Conservation (phyloP, 1,140 invertebrate species). For the Papilio aristodemus region DNA sequence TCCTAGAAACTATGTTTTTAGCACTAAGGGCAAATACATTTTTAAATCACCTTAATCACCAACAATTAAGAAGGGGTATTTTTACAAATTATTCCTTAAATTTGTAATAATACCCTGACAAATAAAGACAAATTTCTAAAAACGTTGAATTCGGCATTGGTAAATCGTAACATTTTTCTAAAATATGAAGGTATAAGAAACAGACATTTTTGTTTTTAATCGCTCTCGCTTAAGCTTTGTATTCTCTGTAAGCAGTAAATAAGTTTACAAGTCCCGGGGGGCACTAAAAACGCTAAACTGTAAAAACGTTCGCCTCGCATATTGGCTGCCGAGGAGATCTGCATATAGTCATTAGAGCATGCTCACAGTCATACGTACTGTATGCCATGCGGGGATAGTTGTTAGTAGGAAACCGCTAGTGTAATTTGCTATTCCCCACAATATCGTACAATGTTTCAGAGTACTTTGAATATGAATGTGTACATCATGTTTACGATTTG, state of each 20-base stretch:
- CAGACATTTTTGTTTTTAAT: too few relatives aligned
- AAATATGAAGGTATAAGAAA: too few relatives aligned
- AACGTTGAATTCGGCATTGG: too few relatives aligned
- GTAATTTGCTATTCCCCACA: not conserved
- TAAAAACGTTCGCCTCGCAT: constrained; percentile 47
- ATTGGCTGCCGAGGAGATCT: constrained; percentile 40
- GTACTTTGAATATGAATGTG: not conserved
- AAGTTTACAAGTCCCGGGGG: constrained; percentile 44
- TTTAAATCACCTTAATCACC: too few relatives aligned
- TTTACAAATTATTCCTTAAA: too few relatives aligned
- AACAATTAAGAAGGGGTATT: too few relatives aligned
- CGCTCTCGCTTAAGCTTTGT: constrained; percentile 29
- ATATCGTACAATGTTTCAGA: not conserved
- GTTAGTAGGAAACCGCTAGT: not conserved
- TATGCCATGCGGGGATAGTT: not conserved
- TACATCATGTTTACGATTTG: too few relatives aligned
- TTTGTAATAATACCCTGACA: too few relatives aligned
- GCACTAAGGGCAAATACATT: too few relatives aligned
- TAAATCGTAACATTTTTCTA: too few relatives aligned
- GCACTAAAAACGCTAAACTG: constrained; percentile 46
- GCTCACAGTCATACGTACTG: not conserved
- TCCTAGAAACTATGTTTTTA: too few relatives aligned
- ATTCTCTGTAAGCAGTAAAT: constrained; percentile 39
- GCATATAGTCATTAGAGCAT: not conserved
- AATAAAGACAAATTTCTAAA: too few relatives aligned